Percentiles rank a stretch among this genome's conserved stretches.
These are phyloP conservation scores for Chaetodon trifascialis DNA, from an alignment of 2,113 vertebrate genomes.

Conservation along the genomic window DNA sequence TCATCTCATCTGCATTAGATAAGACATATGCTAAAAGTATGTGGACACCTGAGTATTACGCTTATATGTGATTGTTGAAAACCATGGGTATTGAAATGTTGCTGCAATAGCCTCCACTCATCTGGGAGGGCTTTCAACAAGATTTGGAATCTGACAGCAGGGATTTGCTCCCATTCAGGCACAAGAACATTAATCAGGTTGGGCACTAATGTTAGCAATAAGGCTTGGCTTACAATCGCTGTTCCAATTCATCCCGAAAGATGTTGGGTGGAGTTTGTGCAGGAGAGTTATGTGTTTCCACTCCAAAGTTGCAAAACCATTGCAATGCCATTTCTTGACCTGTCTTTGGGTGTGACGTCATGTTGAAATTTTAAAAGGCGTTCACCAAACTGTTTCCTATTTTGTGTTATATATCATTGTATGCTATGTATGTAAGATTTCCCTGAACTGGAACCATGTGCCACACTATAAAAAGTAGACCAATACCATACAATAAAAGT, in stretches of 20 bases:
- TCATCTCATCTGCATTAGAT: neutral
- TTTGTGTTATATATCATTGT: neutral
- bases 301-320: neutral
- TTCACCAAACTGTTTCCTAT: neutral
- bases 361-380: too few species aligned
- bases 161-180: constrained; percentile 17
- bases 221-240: constrained; percentile 24
- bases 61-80: neutral
- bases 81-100: neutral
- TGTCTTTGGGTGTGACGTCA: neutral
- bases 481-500: neutral
- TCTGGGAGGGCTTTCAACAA: constrained; percentile 14
- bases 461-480: neutral
- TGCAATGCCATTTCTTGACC: neutral
- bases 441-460: too few species aligned
- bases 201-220: constrained; percentile 28
- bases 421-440: neutral
- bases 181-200: neutral
- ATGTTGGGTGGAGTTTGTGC: constrained; percentile 12
- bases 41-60: neutral
- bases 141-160: constrained; percentile 14
- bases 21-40: neutral
- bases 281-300: constrained; percentile 14
- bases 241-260: constrained; percentile 14
- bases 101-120: neutral